These are phyloP conservation scores for Battus philenor DNA, from an alignment of 1,140 invertebrate species.

Conservation along the genomic window DNA sequence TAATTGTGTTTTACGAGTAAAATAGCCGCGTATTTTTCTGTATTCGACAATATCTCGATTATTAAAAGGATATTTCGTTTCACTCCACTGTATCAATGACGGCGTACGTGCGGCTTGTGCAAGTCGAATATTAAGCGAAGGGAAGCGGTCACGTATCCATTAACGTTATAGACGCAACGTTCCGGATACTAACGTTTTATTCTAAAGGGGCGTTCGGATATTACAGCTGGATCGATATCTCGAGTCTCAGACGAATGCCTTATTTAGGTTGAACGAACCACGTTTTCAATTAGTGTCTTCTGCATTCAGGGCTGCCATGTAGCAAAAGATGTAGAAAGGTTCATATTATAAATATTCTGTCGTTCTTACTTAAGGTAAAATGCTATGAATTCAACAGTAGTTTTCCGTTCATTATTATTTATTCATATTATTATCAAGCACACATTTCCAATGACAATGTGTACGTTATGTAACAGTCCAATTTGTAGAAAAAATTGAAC, in stretches of 20 bases:
- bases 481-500: no score
- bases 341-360: no score
- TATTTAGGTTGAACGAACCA: slow-evolving; percentile 30
- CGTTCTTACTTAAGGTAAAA: no score
- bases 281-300: slow-evolving; percentile 65
- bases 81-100: slow-evolving; percentile 1
- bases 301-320: slow-evolving; percentile 18
- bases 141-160: slow-evolving; percentile 10
- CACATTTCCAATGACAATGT: no score
- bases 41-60: slow-evolving; percentile 5
- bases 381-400: no score
- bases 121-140: slow-evolving; percentile 9
- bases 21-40: no score
- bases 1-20: no score
- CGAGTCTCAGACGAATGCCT: slow-evolving; percentile 7
- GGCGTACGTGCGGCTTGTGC: slow-evolving; percentile 4
- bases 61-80: slow-evolving; percentile 14
- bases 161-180: slow-evolving; percentile 1
- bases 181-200: slow-evolving; percentile 12
- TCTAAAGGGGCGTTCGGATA: slow-evolving; percentile 9
- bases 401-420: no score
- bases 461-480: no score
- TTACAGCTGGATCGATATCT: slow-evolving; percentile 6
- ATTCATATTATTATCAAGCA: no score
- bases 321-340: not conserved